phyloP scores from a whole-genome alignment of 2,797 vertebrate genomes.

The Aphelocoma californica region DNA sequence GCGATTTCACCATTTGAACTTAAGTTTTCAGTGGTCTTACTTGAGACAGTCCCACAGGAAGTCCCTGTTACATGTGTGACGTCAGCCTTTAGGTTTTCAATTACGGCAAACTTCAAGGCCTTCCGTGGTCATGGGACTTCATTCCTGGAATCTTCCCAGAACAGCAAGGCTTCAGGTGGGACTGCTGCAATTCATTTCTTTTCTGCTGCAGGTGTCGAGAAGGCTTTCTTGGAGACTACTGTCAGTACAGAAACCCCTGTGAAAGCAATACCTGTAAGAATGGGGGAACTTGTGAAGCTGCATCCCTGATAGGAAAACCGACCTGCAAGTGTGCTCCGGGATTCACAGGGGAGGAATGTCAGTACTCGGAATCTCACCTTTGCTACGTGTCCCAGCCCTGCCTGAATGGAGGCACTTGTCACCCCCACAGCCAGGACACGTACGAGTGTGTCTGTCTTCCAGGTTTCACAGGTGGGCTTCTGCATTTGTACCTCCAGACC shows the following conservation, averaged over 20 bases:
- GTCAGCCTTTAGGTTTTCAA: not conserved
- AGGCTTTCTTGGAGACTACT: slow-evolving; percentile 91
- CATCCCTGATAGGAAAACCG: slow-evolving; percentile 76
- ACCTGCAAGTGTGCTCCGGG: slow-evolving; percentile 85
- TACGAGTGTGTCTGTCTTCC: slow-evolving; percentile 83
- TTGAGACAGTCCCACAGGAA: not conserved
- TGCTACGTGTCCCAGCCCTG: slow-evolving; percentile 88
- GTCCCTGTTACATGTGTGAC: not conserved
- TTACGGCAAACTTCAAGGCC: not conserved
- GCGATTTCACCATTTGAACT: not conserved
- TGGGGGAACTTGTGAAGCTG: slow-evolving; percentile 86
- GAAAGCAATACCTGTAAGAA: slow-evolving; percentile 85
- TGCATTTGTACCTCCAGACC: not conserved
- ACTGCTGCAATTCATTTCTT: not conserved
- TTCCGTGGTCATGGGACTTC: accelerated
- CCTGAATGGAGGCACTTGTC: slow-evolving; percentile 83
- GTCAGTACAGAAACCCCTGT: slow-evolving; percentile 89
- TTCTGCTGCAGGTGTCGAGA: slow-evolving; percentile 80
- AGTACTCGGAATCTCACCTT: slow-evolving; percentile 83
- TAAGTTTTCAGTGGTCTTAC: not conserved
- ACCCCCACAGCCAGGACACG: slow-evolving; percentile 78
- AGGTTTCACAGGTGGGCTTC: slow-evolving; percentile 86
- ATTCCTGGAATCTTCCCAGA: not conserved
- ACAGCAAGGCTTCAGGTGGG: not conserved
- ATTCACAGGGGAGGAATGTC: slow-evolving; percentile 83